Percentiles rank a stretch among this genome's conserved stretches.
phyloP scores from a whole-genome alignment of 1,140 invertebrate species.

The Neoseiulus cucumeris region DNA sequence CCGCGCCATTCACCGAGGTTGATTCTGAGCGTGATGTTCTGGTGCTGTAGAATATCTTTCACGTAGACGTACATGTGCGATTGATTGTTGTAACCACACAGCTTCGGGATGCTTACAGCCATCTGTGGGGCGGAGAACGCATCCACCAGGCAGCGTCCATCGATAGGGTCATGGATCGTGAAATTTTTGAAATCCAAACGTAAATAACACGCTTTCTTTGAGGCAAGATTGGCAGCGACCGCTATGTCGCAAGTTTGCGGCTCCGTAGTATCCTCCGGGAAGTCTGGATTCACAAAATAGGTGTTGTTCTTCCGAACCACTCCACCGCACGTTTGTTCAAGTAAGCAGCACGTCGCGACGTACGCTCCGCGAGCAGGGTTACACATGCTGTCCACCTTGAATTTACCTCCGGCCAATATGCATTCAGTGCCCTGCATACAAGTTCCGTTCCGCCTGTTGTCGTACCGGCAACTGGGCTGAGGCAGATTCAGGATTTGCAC shows the following conservation, averaged over 20 bases:
- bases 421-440: too few species aligned
- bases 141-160: neutral
- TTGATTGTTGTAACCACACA: neutral
- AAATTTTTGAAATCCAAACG: neutral
- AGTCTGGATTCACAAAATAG: neutral
- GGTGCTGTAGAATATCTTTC: too few species aligned
- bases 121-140: neutral
- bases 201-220: neutral
- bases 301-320: neutral
- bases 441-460: too few species aligned
- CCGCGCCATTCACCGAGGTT: neutral
- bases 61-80: neutral
- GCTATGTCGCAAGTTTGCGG: neutral
- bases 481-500: too few species aligned
- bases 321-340: neutral
- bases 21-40: neutral
- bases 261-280: neutral
- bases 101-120: neutral
- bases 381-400: too few species aligned
- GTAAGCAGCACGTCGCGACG: neutral
- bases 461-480: too few species aligned
- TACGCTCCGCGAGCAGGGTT: too few species aligned
- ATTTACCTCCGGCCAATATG: too few species aligned
- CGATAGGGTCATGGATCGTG: neutral
- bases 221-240: neutral